Evolutionary conservation across 2,113 vertebrate genomes (phyloP).

Genomic region (Tylochromis polylepis): DNA sequence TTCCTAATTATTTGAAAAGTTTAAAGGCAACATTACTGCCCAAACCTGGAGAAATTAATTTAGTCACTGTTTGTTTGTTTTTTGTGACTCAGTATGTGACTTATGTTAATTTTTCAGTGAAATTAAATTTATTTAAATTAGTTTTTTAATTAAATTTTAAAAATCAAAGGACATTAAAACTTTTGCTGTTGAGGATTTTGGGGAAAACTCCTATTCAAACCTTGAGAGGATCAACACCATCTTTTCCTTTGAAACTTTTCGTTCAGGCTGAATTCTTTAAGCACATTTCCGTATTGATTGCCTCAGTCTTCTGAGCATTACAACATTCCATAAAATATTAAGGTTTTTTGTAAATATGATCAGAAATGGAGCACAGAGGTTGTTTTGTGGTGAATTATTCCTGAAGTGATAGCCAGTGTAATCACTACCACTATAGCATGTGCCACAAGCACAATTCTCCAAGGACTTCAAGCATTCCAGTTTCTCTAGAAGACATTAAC

Average conservation of each 20-base stretch:
- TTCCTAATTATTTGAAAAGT: too few species aligned
- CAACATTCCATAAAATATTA: background rate
- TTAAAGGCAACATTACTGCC: too few species aligned
- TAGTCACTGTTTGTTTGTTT: background rate
- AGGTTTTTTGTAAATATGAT: background rate
- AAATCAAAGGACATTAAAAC: background rate
- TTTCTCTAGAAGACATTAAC: conserved; percentile 37
- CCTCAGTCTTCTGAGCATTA: background rate
- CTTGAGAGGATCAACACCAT: background rate
- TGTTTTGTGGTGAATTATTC: conserved; percentile 15
- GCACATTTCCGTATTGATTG: too few species aligned
- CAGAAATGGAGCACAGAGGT: background rate
- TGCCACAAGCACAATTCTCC: background rate
- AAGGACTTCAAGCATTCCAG: conserved; percentile 36
- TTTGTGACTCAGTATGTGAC: background rate
- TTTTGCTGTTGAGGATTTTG: background rate
- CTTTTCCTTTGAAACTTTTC: background rate
- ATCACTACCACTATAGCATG: background rate
- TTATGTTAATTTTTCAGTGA: background rate
- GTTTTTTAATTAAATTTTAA: background rate
- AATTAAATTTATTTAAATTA: background rate
- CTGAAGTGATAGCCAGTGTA: conserved; percentile 1
- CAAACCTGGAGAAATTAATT: background rate
- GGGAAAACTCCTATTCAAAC: background rate
- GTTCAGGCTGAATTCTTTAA: background rate